Percentiles rank a stretch among this genome's conserved stretches.
Evolutionary conservation across 2,888 invertebrate species (phyloP).

Genomic region (Chrysomela aeneicollis): DNA sequence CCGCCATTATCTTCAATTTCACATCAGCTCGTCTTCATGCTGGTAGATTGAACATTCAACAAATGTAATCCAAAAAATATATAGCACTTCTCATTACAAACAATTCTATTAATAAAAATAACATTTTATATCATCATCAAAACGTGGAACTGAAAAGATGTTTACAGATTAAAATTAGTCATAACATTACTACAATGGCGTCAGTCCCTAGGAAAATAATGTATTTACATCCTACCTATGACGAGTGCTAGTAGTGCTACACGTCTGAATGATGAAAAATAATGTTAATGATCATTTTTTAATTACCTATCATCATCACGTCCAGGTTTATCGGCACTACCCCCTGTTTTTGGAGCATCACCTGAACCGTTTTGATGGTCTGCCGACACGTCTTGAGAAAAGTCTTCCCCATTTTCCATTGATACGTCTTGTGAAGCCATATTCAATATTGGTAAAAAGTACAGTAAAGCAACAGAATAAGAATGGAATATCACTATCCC

Average conservation of each 20-base stretch:
- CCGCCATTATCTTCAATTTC: conserved; percentile 48
- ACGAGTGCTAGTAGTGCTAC: too few relatives aligned
- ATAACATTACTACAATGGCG: not conserved
- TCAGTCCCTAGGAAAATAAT: conserved; percentile 10
- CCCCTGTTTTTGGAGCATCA: conserved; percentile 72
- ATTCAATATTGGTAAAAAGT: not conserved
- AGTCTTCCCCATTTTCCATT: conserved; percentile 82
- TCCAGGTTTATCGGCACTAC: conserved; percentile 77
- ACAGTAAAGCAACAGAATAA: too few relatives aligned
- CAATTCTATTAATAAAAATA: not conserved
- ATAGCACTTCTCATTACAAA: not conserved
- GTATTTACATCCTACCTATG: too few relatives aligned
- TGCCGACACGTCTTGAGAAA: conserved; percentile 74
- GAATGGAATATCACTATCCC: too few relatives aligned
- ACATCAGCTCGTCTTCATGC: conserved; percentile 35
- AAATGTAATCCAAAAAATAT: conserved; percentile 21
- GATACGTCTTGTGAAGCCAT: conserved; percentile 72
- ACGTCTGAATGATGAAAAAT: not conserved
- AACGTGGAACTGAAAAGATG: not conserved
- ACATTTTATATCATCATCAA: not conserved
- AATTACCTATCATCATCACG: conserved; percentile 83
- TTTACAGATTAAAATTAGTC: not conserved
- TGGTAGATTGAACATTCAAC: not conserved
- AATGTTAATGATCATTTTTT: conserved; percentile 4
- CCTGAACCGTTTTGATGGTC: conserved; percentile 71